Evolutionary conservation across 2,888 invertebrate genomes (phyloP).

Genomic region (Camponotus fellah): DNA sequence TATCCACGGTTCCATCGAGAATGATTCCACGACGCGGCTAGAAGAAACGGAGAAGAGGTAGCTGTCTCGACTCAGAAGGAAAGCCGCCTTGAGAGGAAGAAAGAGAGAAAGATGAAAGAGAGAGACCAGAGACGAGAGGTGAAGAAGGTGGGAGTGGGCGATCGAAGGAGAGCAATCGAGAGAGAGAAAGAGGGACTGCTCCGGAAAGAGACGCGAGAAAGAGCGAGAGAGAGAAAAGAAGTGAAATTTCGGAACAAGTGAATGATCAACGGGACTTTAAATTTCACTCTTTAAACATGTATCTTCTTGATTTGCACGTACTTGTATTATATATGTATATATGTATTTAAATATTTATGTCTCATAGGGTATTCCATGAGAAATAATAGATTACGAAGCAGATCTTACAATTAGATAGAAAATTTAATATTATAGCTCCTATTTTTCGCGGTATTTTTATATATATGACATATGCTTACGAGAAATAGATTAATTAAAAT

Average conservation of each 20-base stretch:
- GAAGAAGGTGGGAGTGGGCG: neutral
- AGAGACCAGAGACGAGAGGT: neutral
- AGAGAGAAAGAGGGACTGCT: constrained; percentile 16
- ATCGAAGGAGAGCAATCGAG: constrained; percentile 29
- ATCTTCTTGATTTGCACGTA: constrained; percentile 24
- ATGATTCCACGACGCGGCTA: constrained; percentile 73
- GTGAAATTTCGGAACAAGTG: constrained; percentile 4
- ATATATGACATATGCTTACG: neutral
- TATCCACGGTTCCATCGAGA: constrained; percentile 77
- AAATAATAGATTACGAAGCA: neutral
- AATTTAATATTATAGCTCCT: neutral
- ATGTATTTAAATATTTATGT: neutral
- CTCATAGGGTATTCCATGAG: neutral
- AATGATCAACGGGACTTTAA: constrained; percentile 56
- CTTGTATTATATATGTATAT: neutral
- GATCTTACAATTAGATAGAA: neutral
- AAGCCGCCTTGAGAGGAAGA: constrained; percentile 20
- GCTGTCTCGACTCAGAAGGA: constrained; percentile 59
- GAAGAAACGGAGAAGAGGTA: constrained; percentile 68
- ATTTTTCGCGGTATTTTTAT: neutral
- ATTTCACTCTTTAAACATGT: constrained; percentile 29
- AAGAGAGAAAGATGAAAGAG: constrained; percentile 30
- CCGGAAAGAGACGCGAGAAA: neutral
- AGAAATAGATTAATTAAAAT: no score
- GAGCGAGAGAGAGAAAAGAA: neutral